These are phyloP conservation scores for Drosophila lacteicornis DNA, from an alignment of 1,140 invertebrate species.

Conservation along the genomic window DNA sequence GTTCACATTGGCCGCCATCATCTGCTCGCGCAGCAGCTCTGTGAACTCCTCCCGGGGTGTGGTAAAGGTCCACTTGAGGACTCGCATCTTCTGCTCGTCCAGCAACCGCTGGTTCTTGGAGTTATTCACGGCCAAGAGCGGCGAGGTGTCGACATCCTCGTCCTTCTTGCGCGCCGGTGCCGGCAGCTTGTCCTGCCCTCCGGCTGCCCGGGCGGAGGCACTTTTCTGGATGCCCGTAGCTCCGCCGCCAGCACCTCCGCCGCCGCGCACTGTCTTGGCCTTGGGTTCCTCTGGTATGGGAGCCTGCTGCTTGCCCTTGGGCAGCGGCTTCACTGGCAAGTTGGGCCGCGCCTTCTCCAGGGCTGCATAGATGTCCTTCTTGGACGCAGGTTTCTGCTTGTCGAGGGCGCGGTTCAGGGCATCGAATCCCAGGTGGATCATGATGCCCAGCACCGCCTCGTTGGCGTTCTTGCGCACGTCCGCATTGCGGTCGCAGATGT, in stretches of 20 bases:
- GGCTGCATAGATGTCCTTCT: slow-evolving; percentile 90
- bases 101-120: slow-evolving; percentile 95
- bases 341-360: slow-evolving; percentile 94
- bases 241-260: slow-evolving; percentile 75
- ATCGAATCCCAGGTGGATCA: slow-evolving; percentile 96
- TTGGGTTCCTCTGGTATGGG: slow-evolving; percentile 85
- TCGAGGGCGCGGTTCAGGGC: slow-evolving; percentile 91
- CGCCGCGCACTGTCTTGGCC: slow-evolving; percentile 86
- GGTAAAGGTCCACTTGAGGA: slow-evolving; percentile 98
- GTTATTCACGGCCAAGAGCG: slow-evolving; percentile 93
- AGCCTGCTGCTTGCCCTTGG: slow-evolving; percentile 86
- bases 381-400: slow-evolving; percentile 95
- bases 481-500: slow-evolving; percentile 95
- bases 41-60: slow-evolving; percentile 97
- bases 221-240: slow-evolving; percentile 75
- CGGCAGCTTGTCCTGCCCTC: slow-evolving; percentile 81
- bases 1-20: slow-evolving; percentile 94
- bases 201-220: slow-evolving; percentile 85
- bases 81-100: slow-evolving; percentile 96
- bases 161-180: slow-evolving; percentile 89
- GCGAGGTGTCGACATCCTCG: slow-evolving; percentile 93
- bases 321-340: slow-evolving; percentile 93
- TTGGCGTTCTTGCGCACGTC: slow-evolving; percentile 96
- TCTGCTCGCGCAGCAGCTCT: slow-evolving; percentile 95
- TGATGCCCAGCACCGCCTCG: slow-evolving; percentile 95